Evolutionary conservation across 2,797 vertebrate genomes (phyloP).

Genomic region (Catostomus latipinnis): DNA sequence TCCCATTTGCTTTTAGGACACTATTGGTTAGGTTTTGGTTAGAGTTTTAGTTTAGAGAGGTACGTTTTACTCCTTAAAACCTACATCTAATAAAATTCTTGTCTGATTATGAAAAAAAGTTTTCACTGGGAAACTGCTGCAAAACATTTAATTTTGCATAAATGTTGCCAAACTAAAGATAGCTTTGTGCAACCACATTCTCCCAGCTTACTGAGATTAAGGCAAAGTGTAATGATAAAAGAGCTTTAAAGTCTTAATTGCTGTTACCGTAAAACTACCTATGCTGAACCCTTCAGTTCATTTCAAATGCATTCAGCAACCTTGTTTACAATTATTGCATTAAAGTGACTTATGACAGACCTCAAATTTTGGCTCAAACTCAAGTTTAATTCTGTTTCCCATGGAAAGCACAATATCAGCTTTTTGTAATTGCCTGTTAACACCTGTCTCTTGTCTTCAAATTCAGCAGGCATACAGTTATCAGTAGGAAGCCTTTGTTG

Average conservation of each 20-base stretch:
- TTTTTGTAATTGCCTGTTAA: constrained; percentile 65
- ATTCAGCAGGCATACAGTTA: constrained; percentile 48
- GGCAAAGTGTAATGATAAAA: constrained; percentile 7
- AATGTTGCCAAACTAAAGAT: no score
- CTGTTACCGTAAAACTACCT: not conserved
- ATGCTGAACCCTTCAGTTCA: not conserved
- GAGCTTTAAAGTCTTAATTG: not conserved
- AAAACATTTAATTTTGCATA: no score
- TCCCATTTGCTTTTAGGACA: no score
- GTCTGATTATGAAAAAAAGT: no score
- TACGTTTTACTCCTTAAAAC: no score
- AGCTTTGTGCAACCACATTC: no score
- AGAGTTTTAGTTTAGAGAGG: no score
- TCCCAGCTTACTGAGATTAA: not conserved
- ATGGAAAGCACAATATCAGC: constrained; percentile 59
- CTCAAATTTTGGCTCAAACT: constrained; percentile 58
- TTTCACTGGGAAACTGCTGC: no score
- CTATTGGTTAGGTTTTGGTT: no score
- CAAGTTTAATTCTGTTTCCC: constrained; percentile 62
- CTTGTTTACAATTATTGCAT: constrained; percentile 26
- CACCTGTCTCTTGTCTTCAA: constrained; percentile 58
- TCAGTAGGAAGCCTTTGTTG: constrained; percentile 52
- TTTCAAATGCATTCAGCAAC: not conserved
- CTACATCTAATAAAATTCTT: no score
- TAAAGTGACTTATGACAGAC: constrained; percentile 56